phyloP scores from a whole-genome alignment of 2,888 invertebrate species.

The Orthosia gracilis region DNA sequence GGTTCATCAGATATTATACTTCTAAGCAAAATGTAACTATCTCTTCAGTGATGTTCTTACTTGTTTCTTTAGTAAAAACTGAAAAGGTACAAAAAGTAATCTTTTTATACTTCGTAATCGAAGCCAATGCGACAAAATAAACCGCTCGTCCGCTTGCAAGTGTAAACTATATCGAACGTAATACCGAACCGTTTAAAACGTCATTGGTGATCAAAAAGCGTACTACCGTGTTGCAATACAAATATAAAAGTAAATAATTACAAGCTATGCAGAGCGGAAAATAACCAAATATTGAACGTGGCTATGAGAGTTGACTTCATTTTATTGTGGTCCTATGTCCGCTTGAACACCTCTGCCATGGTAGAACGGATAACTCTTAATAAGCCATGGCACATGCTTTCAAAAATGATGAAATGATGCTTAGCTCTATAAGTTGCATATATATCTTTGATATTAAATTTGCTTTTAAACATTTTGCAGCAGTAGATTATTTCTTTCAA shows the following conservation, averaged over 20 bases:
- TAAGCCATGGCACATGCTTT: not conserved
- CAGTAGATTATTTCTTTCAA: not conserved
- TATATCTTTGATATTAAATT: not conserved
- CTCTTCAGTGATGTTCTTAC: not conserved
- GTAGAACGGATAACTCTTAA: too few relatives aligned
- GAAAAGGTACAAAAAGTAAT: not conserved
- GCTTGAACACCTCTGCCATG: slow-evolving; percentile 10
- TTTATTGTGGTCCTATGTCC: slow-evolving; percentile 31
- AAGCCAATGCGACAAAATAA: slow-evolving; percentile 30
- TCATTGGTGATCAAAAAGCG: slow-evolving; percentile 81
- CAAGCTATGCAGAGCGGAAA: slow-evolving; percentile 81
- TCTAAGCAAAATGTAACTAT: not conserved
- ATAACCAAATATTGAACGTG: slow-evolving; percentile 73
- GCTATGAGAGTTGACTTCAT: slow-evolving; percentile 67
- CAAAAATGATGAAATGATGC: too few relatives aligned
- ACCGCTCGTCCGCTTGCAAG: slow-evolving; percentile 37
- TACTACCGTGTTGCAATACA: slow-evolving; percentile 72
- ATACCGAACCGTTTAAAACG: slow-evolving; percentile 66
- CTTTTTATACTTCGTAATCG: slow-evolving; percentile 18
- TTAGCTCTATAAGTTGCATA: not conserved
- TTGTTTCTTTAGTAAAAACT: slow-evolving; percentile 10
- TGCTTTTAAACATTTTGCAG: not conserved
- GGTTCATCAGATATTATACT: slow-evolving; percentile 30
- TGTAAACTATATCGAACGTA: slow-evolving; percentile 58
- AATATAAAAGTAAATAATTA: slow-evolving; percentile 73